These are phyloP conservation scores for Paramormyrops hopkinsi DNA, from an alignment of 2,797 vertebrate species.

Conservation along the genomic window DNA sequence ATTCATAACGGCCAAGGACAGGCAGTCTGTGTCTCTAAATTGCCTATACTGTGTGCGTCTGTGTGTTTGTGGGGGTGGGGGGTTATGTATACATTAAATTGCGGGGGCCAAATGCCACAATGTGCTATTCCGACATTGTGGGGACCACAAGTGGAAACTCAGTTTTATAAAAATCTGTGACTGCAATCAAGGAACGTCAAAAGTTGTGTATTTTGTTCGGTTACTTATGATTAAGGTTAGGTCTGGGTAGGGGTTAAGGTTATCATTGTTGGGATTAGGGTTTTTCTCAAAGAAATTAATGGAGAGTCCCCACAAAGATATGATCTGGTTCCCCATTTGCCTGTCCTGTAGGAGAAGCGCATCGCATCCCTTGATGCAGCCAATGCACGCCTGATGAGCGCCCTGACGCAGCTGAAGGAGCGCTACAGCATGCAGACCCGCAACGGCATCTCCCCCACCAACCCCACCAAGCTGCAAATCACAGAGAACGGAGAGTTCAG, in stretches of 20 bases:
- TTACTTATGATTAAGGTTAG: background rate
- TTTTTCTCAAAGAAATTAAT: background rate
- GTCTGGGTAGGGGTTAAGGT: background rate
- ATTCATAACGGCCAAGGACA: background rate
- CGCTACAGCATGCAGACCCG: slow-evolving; percentile 98
- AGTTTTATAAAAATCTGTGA: background rate
- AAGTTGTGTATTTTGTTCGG: background rate
- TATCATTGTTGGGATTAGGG: background rate
- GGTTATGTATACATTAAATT: background rate
- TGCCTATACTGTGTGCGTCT: background rate
- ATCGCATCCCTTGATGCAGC: slow-evolving; percentile 92
- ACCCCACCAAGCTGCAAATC: slow-evolving; percentile 96
- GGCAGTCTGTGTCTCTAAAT: background rate
- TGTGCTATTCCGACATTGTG: background rate
- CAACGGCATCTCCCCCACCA: slow-evolving; percentile 98
- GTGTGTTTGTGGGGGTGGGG: background rate
- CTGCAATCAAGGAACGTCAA: background rate
- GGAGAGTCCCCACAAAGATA: background rate
- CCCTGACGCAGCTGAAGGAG: slow-evolving; percentile 96
- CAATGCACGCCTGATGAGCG: slow-evolving; percentile 95
- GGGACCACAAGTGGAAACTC: background rate
- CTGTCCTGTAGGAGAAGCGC: slow-evolving; percentile 81
- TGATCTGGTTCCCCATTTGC: background rate
- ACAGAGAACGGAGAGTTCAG: slow-evolving; percentile 97
- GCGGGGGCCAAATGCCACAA: background rate